These are phyloP conservation scores for Zele albiditarsus DNA, from an alignment of 2,888 invertebrate genomes.

Conservation along the genomic window DNA sequence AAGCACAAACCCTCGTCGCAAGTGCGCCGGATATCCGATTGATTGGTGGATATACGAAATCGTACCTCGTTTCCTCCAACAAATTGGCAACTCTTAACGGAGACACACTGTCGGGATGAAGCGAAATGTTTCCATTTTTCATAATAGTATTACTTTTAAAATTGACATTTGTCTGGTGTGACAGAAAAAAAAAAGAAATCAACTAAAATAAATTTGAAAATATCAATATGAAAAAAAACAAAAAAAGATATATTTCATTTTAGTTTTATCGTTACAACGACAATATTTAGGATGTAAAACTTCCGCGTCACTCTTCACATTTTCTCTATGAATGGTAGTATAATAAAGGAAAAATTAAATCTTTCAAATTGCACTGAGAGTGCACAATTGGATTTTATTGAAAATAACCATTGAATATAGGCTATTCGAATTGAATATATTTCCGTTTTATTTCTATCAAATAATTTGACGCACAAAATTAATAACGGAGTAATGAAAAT, in stretches of 20 bases:
- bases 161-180: background rate
- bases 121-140: slow-evolving; percentile 34
- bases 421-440: background rate
- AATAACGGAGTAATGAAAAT: slow-evolving; percentile 17
- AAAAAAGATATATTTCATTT: background rate
- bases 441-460: background rate
- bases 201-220: background rate
- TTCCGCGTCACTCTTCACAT: no score
- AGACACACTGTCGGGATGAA: background rate
- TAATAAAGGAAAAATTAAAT: no score
- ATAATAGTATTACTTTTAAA: slow-evolving; percentile 14
- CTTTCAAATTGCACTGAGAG: no score
- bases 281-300: background rate
- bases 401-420: no score
- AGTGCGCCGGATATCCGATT: slow-evolving; percentile 51
- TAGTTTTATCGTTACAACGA: background rate
- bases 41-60: slow-evolving; percentile 49
- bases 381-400: no score
- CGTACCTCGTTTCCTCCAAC: slow-evolving; percentile 45
- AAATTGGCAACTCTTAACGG: slow-evolving; percentile 45
- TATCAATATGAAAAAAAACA: background rate
- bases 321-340: no score
- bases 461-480: slow-evolving; percentile 10
- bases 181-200: background rate
- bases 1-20: slow-evolving; percentile 44